These are phyloP conservation scores for Pipistrellus nathusii DNA, from an alignment of 2,797 vertebrate genomes.

Conservation along the genomic window DNA sequence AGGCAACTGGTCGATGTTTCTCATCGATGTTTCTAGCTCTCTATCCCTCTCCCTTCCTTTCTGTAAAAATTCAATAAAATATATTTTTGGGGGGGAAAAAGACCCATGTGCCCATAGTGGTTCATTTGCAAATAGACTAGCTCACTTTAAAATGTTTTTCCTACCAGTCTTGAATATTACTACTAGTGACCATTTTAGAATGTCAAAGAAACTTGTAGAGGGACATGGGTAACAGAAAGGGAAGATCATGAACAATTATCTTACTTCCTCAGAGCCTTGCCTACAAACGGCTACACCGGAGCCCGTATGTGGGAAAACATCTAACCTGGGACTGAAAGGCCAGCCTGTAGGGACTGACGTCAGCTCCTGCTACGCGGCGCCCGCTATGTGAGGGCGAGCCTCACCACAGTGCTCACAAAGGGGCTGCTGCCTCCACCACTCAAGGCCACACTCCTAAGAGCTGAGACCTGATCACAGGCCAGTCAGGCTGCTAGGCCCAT, in stretches of 20 bases:
- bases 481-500: background rate
- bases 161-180: slow-evolving; percentile 21
- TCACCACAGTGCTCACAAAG: background rate
- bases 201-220: slow-evolving; percentile 18
- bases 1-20: too few relatives aligned
- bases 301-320: background rate
- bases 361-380: background rate
- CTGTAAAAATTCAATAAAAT: too few relatives aligned
- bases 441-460: background rate
- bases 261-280: background rate
- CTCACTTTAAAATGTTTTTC: slow-evolving; percentile 34
- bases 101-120: background rate
- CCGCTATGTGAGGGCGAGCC: background rate
- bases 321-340: background rate
- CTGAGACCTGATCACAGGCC: background rate
- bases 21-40: too few relatives aligned
- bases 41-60: too few relatives aligned
- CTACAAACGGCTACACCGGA: background rate
- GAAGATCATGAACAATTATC: background rate
- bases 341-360: background rate
- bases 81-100: too few relatives aligned
- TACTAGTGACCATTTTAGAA: slow-evolving; percentile 54
- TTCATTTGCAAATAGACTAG: slow-evolving; percentile 37
- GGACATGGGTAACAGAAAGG: background rate
- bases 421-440: background rate